Evolutionary conservation across 2,888 invertebrate genomes (phyloP), one percentile per base, ranked within the genome.

Genomic region (Cephalotes varians): DNA sequence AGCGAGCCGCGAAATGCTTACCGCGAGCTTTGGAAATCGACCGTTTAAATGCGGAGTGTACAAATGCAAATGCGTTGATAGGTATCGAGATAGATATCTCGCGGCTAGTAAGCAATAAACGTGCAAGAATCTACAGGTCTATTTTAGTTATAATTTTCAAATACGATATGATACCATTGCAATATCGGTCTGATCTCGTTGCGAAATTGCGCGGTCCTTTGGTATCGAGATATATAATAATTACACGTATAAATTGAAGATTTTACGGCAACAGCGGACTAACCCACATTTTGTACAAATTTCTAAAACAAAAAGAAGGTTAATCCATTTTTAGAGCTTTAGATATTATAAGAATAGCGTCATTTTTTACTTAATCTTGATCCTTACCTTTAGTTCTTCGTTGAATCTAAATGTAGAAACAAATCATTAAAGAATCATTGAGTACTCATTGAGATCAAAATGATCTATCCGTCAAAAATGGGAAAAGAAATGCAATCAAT

Each of bases 1-100:
- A 77, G 51, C 65, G 37, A 65, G 54, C 54, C 40, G 56, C 44
- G 37, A 71, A 69, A 77, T 31, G 40, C 77, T 77, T 77, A 56
- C 9, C 37, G 49, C 15, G 34, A 67, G 77, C 56, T 79, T 79
- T 58, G 56, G 44, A 58, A 79, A 71, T 71, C 34, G 62, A 21
- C 49, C 74, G 56, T 72, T 56, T 72, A 56, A 79, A 58, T 56
- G 28, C 31, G 21, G 5, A 15, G 10, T 28, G 31, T 69, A 69
- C 10, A 40, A 54, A 67, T 77, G 21, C 37, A 67, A 71, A 71
- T 21, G 54, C 72, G 54, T 56, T 51, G 72, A 69, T 71, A 77
- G 44, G 21, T 9, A 77, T 44, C 71, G 6, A 21, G 40, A 69
- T 67, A 40, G n/a, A 10, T 56, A 71, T 69, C 56, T 71, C 6